Evolutionary conservation across 2,888 invertebrate genomes (phyloP).

Genomic region (Melieria picta): DNA sequence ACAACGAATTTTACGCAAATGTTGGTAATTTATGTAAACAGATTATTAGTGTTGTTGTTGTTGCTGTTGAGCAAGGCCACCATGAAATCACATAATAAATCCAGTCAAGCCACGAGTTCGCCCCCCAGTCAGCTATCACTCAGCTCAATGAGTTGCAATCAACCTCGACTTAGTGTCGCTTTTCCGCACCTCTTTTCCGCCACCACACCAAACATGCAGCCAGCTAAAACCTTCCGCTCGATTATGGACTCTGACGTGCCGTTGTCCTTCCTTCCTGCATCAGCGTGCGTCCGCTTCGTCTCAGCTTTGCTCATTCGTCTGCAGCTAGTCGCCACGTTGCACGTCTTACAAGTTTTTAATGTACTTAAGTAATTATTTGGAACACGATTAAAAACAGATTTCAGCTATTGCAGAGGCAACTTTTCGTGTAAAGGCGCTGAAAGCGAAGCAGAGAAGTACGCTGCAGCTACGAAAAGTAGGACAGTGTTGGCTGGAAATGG

Average conservation of each 20-base stretch:
- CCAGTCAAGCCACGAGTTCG: no score
- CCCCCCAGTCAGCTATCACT: no score
- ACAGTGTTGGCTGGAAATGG: neutral
- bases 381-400: constrained; percentile 27
- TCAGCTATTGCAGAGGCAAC: neutral
- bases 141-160: no score
- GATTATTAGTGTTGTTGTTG: neutral
- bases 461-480: neutral
- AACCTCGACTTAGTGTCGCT: no score
- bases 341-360: constrained; percentile 26
- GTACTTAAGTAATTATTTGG: constrained; percentile 33
- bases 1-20: constrained; percentile 4
- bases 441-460: neutral
- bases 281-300: no score
- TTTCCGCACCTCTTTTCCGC: no score
- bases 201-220: no score
- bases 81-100: no score
- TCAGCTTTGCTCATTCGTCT: neutral
- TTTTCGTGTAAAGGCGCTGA: neutral
- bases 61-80: neutral
- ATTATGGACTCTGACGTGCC: no score
- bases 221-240: no score
- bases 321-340: neutral
- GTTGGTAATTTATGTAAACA: constrained; percentile 12
- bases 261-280: no score